Evolutionary conservation across 2,797 vertebrate genomes (phyloP), one percentile per base, ranked within the genome.

Genomic region (Neosalanx taihuensis): DNA sequence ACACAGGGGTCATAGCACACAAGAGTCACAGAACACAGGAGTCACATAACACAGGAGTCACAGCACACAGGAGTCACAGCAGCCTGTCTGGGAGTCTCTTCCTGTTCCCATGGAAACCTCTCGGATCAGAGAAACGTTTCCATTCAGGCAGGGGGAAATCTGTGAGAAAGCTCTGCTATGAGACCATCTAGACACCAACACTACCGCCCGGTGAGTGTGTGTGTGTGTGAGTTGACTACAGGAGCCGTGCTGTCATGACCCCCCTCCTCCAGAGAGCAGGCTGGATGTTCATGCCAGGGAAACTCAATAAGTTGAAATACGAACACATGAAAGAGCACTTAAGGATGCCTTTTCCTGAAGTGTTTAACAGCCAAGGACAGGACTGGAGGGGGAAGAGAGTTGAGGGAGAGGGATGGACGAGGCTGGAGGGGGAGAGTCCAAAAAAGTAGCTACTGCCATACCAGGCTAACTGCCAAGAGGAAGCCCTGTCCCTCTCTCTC

Each of bases 51-150:
- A 26, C 23, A 26, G 1, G 23, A 26, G 23, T 26, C 23, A 26
- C 23, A 26, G 23, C 23, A 26, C 23, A 26, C 23, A 26, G 23
- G 33, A 35, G 33, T 35, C 4, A 35, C 33, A 35, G 33, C 33
- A 35, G 33, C 23, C 23, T 26, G 23, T 26, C 23, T 26, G 33
- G 6, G 33, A 35, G 64, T 76, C 64, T 74, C 68, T 31, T 62
- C 74, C 62, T 64, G 74, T 72, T 70, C 73, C 76, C 75, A 78
- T 76, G 69, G 23, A 81, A 63, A 76, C 62, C 77, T 75, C 69
- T 73, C 30, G 77, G 83, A 86, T 87, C 84, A 83, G 82, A 84
- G 80, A 17, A 17, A 74, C 59, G 17, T 72, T n/a, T 58, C 56
- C 17, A 5, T 58, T 58, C 6, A n/a, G 6, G 35, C 35, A 37